Percentiles rank a stretch among this genome's conserved stretches.
These are phyloP conservation scores for Exephanes ischioxanthus DNA, from an alignment of 2,888 invertebrate species.

Conservation along the genomic window DNA sequence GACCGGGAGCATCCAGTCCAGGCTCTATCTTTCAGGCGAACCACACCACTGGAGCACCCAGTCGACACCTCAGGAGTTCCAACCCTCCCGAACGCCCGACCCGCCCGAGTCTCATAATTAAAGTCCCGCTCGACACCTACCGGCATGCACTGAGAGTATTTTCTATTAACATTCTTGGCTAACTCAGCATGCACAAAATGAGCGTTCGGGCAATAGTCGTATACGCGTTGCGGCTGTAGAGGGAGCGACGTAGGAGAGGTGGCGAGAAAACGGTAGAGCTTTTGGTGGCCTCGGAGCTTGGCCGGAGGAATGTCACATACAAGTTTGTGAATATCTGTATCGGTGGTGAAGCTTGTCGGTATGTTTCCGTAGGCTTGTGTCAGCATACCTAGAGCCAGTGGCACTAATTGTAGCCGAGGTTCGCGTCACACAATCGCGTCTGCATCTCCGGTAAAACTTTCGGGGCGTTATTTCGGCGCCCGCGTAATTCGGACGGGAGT, in stretches of 20 bases:
- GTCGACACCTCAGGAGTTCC: conserved; percentile 63
- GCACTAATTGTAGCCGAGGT: conserved; percentile 40
- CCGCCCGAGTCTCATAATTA: conserved; percentile 78
- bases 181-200: conserved; percentile 81
- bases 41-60: not conserved
- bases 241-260: conserved; percentile 63
- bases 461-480: conserved; percentile 14
- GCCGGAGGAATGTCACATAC: not conserved
- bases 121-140: conserved; percentile 75
- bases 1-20: not conserved
- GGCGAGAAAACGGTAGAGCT: conserved; percentile 75
- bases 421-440: conserved; percentile 8
- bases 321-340: conserved; percentile 31
- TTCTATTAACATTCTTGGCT: conserved; percentile 84
- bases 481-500: conserved; percentile 13
- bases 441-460: conserved; percentile 31
- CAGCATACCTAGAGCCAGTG: conserved; percentile 1
- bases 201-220: conserved; percentile 72
- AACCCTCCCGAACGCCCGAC: conserved; percentile 49
- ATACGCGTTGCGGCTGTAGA: conserved; percentile 6
- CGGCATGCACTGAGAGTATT: conserved; percentile 76
- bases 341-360: not conserved
- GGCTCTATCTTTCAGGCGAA: conserved; percentile 2
- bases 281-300: conserved; percentile 38
- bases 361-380: not conserved